Evolutionary conservation across 2,113 vertebrate genomes (phyloP).

Genomic region (Laterallus jamaicensis): DNA sequence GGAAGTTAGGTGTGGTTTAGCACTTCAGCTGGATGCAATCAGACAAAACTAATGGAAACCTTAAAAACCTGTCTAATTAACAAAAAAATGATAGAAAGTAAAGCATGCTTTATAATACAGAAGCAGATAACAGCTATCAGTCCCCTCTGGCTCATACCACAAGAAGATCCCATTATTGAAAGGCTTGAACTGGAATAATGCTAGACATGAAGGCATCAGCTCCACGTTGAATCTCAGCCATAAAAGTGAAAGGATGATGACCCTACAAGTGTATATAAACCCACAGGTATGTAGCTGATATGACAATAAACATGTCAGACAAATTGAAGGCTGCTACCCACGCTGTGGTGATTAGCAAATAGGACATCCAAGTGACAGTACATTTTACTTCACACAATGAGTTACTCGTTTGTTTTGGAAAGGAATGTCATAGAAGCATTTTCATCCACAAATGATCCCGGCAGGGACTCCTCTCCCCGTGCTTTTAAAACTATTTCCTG

Average conservation of each 20-base stretch:
- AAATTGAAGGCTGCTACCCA: background rate
- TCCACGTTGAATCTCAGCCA: background rate
- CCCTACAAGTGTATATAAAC: background rate
- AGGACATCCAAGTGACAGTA: background rate
- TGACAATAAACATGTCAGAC: background rate
- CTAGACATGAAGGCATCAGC: background rate
- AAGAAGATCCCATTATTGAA: background rate
- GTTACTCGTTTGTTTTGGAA: background rate
- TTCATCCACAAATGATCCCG: background rate
- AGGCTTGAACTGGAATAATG: background rate
- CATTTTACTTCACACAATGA: background rate
- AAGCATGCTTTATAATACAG: background rate
- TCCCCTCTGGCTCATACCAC: background rate
- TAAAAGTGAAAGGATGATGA: background rate
- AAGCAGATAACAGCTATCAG: background rate
- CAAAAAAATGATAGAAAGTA: background rate
- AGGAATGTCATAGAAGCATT: background rate
- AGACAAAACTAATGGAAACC: background rate
- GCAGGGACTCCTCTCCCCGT: background rate
- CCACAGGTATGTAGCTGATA: background rate
- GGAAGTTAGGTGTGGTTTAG: rapidly evolving
- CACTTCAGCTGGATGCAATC: background rate
- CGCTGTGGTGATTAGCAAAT: background rate
- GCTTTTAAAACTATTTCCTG: background rate
- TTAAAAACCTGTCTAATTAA: background rate